Evolutionary conservation across 2,797 vertebrate genomes (phyloP).

Genomic region (Kryptopterus vitreolus): DNA sequence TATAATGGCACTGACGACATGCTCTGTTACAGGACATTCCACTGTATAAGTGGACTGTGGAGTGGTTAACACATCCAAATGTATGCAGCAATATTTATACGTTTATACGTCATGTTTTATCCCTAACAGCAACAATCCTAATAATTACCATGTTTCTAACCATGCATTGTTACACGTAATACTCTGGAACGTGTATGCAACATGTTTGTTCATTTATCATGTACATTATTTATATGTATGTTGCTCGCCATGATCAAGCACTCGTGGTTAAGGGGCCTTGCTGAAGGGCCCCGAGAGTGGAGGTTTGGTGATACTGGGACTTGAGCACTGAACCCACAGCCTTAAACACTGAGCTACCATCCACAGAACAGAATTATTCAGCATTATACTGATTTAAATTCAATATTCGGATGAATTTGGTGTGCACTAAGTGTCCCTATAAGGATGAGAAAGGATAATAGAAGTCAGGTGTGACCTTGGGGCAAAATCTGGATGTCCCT

Average conservation of each 20-base stretch:
- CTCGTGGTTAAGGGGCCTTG: too few relatives aligned
- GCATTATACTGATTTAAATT: background rate
- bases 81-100: too few relatives aligned
- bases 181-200: background rate
- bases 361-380: background rate
- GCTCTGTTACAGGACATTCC: background rate
- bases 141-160: background rate
- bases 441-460: too few relatives aligned
- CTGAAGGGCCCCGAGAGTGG: too few relatives aligned
- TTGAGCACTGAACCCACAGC: too few relatives aligned
- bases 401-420: background rate
- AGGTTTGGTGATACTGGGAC: too few relatives aligned
- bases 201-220: background rate
- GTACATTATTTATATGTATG: background rate
- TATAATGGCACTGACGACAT: background rate
- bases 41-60: background rate
- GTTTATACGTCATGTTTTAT: too few relatives aligned
- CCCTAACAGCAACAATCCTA: background rate
- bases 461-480: background rate
- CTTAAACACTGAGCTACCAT: too few relatives aligned
- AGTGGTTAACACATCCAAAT: background rate
- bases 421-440: background rate
- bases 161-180: background rate
- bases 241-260: too few relatives aligned
- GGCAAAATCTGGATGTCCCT: too few relatives aligned